Evolutionary conservation across 2,797 vertebrate species (phyloP).

Genomic region (Arrhamphus sclerolepis): DNA sequence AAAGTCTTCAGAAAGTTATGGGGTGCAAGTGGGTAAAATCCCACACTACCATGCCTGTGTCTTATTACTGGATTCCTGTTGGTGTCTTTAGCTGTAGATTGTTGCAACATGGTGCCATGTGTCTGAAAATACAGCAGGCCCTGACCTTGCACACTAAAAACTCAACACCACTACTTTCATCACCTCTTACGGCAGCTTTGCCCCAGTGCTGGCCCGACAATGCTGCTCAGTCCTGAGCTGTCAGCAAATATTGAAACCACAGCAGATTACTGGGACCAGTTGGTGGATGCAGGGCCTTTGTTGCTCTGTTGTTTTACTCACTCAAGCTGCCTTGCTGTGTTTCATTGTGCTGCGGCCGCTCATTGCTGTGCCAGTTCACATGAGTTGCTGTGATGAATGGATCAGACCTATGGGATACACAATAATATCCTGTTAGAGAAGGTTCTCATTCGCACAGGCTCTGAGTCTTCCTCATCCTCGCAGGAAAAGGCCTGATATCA

Average conservation of each 20-base stretch:
- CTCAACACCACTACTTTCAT: conserved; percentile 27
- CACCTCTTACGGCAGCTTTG: conserved; percentile 37
- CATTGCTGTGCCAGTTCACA: conserved; percentile 71
- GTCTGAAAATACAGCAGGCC: conserved; percentile 35
- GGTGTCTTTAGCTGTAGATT: conserved; percentile 48
- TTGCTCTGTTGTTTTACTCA: conserved; percentile 76
- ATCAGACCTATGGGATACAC: conserved; percentile 55
- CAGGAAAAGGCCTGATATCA: conserved; percentile 77
- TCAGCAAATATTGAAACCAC: conserved; percentile 78
- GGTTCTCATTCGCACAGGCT: conserved; percentile 47
- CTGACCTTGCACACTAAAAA: conserved; percentile 25
- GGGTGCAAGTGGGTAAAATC: conserved; percentile 72
- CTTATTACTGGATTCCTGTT: conserved; percentile 68
- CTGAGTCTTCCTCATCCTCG: conserved; percentile 53
- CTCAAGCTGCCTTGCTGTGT: conserved; percentile 53
- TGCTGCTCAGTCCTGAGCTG: conserved; percentile 44
- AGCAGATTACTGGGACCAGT: conserved; percentile 73
- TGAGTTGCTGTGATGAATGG: conserved; percentile 74
- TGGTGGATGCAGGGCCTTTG: conserved; percentile 76
- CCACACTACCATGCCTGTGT: conserved; percentile 70
- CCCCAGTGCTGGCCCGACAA: conserved; percentile 51
- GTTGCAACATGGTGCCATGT: conserved; percentile 38
- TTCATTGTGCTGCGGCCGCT: conserved; percentile 67
- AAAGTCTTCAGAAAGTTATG: conserved; percentile 74
- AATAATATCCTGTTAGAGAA: conserved; percentile 72